A percentile compares a stretch with the other conserved stretches of the same genome.
phyloP scores from a whole-genome alignment of 1,140 invertebrate genomes.

The Neuroterus valhalla region DNA sequence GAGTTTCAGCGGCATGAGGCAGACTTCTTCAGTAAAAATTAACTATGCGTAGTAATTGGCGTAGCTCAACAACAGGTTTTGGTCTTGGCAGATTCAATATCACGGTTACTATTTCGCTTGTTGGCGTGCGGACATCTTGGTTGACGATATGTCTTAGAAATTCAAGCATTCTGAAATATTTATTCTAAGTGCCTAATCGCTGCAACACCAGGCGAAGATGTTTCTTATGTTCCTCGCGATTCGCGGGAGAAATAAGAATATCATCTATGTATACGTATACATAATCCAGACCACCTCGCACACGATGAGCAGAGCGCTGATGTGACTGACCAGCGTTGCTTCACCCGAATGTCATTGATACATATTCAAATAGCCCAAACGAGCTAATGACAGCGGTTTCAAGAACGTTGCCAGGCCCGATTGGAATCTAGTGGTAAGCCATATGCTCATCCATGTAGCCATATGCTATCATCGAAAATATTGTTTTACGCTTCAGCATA shows the following conservation, averaged over 20 bases:
- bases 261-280: slow-evolving; percentile 50
- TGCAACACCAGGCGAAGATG: slow-evolving; percentile 15
- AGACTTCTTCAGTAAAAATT: slow-evolving; percentile 50
- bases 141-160: slow-evolving; percentile 9
- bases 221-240: slow-evolving; percentile 40
- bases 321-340: slow-evolving; percentile 55
- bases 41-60: slow-evolving; percentile 44
- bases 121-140: background rate
- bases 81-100: slow-evolving; percentile 27
- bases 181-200: background rate
- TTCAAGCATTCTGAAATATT: slow-evolving; percentile 5
- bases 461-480: slow-evolving; percentile 73
- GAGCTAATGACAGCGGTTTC: slow-evolving; percentile 68
- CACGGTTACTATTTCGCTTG: background rate
- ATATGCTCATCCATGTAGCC: slow-evolving; percentile 71
- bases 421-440: slow-evolving; percentile 73
- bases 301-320: too few species aligned
- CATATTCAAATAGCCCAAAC: too few species aligned
- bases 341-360: slow-evolving; percentile 28
- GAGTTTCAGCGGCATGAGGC: too few species aligned
- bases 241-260: slow-evolving; percentile 46
- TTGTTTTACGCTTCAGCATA: slow-evolving; percentile 59
- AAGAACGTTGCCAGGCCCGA: slow-evolving; percentile 54
- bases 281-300: slow-evolving; percentile 32
- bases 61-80: slow-evolving; percentile 3